Conservation (phyloP, 2,113 vertebrate genomes). For the Megatriorchis doriae region DNA sequence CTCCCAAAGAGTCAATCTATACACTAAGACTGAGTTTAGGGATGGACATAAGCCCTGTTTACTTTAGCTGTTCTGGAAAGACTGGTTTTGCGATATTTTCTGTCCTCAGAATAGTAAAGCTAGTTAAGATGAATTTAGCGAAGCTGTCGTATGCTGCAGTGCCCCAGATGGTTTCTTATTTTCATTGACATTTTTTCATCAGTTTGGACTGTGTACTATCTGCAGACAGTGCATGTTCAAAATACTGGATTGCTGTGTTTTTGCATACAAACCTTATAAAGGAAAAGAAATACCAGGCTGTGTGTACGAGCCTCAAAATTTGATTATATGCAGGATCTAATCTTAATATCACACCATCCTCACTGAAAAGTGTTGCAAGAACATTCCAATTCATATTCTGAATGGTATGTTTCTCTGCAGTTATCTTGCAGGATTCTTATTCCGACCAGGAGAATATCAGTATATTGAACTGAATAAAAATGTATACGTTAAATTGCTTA, state of each 20-base stretch:
- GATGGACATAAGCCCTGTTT: neutral
- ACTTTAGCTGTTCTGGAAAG: neutral
- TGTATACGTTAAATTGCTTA: constrained; percentile 78
- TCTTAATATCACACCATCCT: constrained; percentile 70
- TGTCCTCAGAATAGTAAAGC: neutral
- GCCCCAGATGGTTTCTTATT: neutral
- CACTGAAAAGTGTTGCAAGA: constrained; percentile 57
- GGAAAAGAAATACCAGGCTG: constrained; percentile 55
- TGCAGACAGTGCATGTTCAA: constrained; percentile 26
- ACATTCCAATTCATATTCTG: constrained; percentile 75
- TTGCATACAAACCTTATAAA: constrained; percentile 69
- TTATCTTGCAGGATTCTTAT: constrained; percentile 71
- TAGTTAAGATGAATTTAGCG: neutral
- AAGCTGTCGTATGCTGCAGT: neutral
- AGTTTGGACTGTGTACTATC: constrained; percentile 22
- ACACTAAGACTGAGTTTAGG: neutral
- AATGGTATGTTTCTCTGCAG: constrained; percentile 74
- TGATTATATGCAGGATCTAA: constrained; percentile 78
- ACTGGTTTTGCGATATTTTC: constrained; percentile 14
- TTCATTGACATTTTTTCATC: constrained; percentile 51
- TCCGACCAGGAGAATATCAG: constrained; percentile 71
- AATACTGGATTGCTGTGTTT: constrained; percentile 41
- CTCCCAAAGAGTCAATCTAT: neutral
- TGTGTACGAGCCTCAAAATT: constrained; percentile 65
- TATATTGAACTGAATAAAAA: constrained; percentile 77